A percentile compares a stretch with the other conserved stretches of the same genome.
phyloP scores from a whole-genome alignment of 2,888 invertebrate genomes.

The Pseudeuparius sepicola region DNA sequence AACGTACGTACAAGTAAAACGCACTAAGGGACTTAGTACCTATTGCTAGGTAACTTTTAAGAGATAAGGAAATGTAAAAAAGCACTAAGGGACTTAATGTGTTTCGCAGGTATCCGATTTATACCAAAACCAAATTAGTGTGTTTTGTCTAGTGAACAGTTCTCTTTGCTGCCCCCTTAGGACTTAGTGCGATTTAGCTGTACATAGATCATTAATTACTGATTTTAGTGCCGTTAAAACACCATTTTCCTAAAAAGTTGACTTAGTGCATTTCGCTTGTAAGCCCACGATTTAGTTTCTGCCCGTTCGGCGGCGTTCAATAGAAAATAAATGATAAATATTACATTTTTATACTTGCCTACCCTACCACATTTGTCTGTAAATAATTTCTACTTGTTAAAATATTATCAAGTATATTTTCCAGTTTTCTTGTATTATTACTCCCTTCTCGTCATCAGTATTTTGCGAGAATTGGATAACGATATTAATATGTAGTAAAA shows the following conservation, averaged over 20 bases:
- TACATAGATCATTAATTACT: neutral
- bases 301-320: too few relatives aligned
- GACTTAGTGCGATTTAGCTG: slow-evolving; percentile 2
- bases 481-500: too few relatives aligned
- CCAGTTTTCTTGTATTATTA: too few relatives aligned
- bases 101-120: slow-evolving; percentile 2
- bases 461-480: too few relatives aligned
- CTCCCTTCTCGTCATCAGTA: too few relatives aligned
- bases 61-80: slow-evolving; percentile 1
- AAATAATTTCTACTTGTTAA: too few relatives aligned
- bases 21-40: slow-evolving; percentile 8
- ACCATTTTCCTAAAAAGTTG: neutral
- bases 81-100: slow-evolving; percentile 9
- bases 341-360: too few relatives aligned
- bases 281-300: slow-evolving; percentile 2
- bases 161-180: neutral
- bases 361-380: too few relatives aligned
- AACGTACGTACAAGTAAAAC: slow-evolving; percentile 4
- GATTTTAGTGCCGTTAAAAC: slow-evolving; percentile 1
- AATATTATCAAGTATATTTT: too few relatives aligned
- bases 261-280: slow-evolving; percentile 2
- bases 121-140: slow-evolving; percentile 5
- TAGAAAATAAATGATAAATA: too few relatives aligned
- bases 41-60: neutral
- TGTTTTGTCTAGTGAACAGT: neutral